Conservation (phyloP, 2,797 vertebrate genomes). For the Chaunax sp. region DNA sequence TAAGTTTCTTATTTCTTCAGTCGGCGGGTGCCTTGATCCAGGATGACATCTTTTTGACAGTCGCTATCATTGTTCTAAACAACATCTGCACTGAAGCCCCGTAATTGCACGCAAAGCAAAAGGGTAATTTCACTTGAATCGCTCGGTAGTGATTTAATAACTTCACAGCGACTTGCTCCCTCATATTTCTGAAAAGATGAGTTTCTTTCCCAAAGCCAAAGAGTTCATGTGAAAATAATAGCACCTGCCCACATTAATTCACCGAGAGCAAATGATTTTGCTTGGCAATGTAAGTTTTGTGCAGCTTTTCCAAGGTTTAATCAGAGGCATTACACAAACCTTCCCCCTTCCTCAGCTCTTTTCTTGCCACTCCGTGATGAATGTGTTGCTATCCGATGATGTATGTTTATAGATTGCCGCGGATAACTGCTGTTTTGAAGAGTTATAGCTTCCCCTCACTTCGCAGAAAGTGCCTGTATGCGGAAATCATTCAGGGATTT, state of each 20-base stretch:
- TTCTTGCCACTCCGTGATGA: conserved; percentile 83
- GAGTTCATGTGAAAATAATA: conserved; percentile 76
- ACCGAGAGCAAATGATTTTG: conserved; percentile 77
- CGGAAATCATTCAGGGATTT: conserved; percentile 81
- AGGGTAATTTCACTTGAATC: conserved; percentile 71
- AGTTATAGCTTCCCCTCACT: conserved; percentile 86
- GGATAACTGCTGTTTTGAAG: conserved; percentile 86
- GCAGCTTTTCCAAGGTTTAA: conserved; percentile 80
- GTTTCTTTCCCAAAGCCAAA: conserved; percentile 69
- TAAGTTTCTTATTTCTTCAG: conserved; percentile 17
- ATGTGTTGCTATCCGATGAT: conserved; percentile 87
- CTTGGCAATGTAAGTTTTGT: conserved; percentile 84
- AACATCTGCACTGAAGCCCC: conserved; percentile 44
- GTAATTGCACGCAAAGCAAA: conserved; percentile 66
- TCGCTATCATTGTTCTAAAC: conserved; percentile 67
- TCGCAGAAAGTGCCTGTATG: conserved; percentile 78
- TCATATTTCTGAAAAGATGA: conserved; percentile 68
- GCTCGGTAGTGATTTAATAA: conserved; percentile 70
- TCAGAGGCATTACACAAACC: conserved; percentile 82
- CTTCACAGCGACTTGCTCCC: conserved; percentile 68
- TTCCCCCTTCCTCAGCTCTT: conserved; percentile 65
- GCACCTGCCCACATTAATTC: conserved; percentile 79
- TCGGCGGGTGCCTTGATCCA: conserved; percentile 47
- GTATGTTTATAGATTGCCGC: conserved; percentile 86
- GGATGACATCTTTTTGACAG: conserved; percentile 52